Base-by-base conservation (phyloP, 1,140 invertebrate species). In the Heliconius hewitsoni region DNA sequence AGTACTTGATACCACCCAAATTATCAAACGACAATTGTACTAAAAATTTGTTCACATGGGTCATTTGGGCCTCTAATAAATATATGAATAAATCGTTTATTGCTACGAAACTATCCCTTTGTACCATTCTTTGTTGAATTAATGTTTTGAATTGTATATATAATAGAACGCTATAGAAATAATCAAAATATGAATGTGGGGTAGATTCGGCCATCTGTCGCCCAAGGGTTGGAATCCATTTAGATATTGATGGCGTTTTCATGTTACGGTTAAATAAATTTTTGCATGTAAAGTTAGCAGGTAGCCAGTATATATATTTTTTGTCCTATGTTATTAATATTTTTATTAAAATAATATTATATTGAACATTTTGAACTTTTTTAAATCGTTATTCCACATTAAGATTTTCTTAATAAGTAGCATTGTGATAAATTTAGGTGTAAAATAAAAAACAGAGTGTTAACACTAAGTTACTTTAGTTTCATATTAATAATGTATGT, bases 121-220 rank as follows among this genome's bases (percentile, higher is more conserved):
- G 77, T 79, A 66, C 19, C 39, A 80, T 72, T 80, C 84, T 86
- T 85, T 85, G 82, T 86, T 86, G 82, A 82, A 83, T 83, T 85
- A 76, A 87, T 84, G 72, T 83, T 84, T 82, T 87, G 84, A 82
- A 85, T 86, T 84, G 81, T 81, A 42, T 74, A 66, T 55, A 78
- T 77, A 78, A 73, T 73, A 50, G 66, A 82, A 80, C 52, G 52
- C 81, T 84, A 83, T 83, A 81, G 82, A 85, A 84, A 87, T 87
- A 87, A 89, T 84, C 86, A 82, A 85, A 85, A 85, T 86, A 85
- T 84, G 82, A 83, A 81, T 73, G 82, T 84, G 81, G 86, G 88
- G 86, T 83, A 82, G 77, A 73, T 82, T 81, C 82, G 82, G 78
- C 86, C 90, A 91, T 91, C 90, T 91, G 90, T 90, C 88, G 85